Evolutionary conservation across 2,797 vertebrate species (phyloP).

Genomic region (Eulemur albifrons): DNA sequence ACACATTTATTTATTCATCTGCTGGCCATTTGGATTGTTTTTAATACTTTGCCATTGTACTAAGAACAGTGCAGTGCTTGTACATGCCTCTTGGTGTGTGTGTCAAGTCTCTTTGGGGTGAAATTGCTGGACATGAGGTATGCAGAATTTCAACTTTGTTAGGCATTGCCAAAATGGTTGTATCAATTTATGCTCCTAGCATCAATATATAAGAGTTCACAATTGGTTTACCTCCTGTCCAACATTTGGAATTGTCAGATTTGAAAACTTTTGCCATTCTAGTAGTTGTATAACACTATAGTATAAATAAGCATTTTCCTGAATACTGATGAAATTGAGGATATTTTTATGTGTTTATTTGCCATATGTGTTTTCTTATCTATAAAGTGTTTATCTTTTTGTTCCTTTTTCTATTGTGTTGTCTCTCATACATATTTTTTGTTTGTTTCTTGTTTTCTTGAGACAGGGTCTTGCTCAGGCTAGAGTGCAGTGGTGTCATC

Average conservation of each 20-base stretch:
- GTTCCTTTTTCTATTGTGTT: neutral
- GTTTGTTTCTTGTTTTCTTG: too few relatives aligned
- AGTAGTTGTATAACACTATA: neutral
- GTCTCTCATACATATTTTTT: neutral
- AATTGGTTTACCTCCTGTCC: neutral
- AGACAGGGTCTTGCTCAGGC: too few relatives aligned
- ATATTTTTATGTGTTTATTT: neutral
- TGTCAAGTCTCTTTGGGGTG: neutral
- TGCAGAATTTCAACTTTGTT: neutral
- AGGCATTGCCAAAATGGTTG: neutral
- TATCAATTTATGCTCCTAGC: neutral
- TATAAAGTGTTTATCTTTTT: neutral
- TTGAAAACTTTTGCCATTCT: neutral
- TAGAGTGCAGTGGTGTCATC: too few relatives aligned
- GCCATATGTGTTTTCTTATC: neutral
- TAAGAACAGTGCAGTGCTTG: neutral
- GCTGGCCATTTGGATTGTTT: neutral
- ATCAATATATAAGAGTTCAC: neutral
- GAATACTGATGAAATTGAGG: neutral
- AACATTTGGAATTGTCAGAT: neutral
- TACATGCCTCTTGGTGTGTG: neutral
- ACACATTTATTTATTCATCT: neutral
- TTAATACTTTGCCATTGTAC: neutral
- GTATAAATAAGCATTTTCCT: neutral
- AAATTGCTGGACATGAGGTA: neutral